Base-by-base conservation (phyloP, 1,140 invertebrate genomes). In the Phthorimaea operculella region DNA sequence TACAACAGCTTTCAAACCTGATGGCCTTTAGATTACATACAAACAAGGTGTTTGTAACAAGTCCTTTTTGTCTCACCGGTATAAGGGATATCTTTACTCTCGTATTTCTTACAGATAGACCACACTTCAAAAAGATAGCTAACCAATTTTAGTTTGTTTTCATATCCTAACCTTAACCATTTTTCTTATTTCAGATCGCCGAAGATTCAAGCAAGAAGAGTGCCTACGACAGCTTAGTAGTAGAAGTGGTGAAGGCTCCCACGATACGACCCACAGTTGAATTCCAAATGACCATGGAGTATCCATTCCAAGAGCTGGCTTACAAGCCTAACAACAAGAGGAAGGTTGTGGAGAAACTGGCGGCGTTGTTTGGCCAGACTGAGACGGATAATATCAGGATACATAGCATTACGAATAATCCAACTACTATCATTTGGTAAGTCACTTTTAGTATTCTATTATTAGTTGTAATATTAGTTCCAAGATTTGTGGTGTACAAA, bases 221-320 rank as follows among this genome's bases (percentile, higher is more conserved):
- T 36, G 92, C 91, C 2, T 93, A 89, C 44, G 94, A 96, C 82
- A 92, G 92, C 48, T 79, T 96, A 4, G 90, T 94, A 39, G 93
- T 96, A 0, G 89, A 91, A 52, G 92, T 96, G 0, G 77, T 87
- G 36, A 82, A 86, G 34, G 77, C 89, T 6, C 78, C 89, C 52
- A 71, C 85, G 49, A 85, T 87, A 77, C 64, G 86, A 72, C 68
- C 76, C 66, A 88, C 68, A 76, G 92, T 77, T 86, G 89, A 74
- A 67, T 95, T 95, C 69, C 91, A 90, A 50, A 92, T 97, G 86
- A 93, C 90, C 1, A 74, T 98, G 60, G 90, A 92, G 52, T 89
- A 89, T 16, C 88, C 91, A 0, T 94, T 91, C 72, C 88, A 93
- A 4, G 79, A 87, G 1, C 94, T 98, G 55, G 88, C 88, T 4